Evolutionary conservation across 2,797 vertebrate genomes (phyloP).

Genomic region (Crax fasciolata): DNA sequence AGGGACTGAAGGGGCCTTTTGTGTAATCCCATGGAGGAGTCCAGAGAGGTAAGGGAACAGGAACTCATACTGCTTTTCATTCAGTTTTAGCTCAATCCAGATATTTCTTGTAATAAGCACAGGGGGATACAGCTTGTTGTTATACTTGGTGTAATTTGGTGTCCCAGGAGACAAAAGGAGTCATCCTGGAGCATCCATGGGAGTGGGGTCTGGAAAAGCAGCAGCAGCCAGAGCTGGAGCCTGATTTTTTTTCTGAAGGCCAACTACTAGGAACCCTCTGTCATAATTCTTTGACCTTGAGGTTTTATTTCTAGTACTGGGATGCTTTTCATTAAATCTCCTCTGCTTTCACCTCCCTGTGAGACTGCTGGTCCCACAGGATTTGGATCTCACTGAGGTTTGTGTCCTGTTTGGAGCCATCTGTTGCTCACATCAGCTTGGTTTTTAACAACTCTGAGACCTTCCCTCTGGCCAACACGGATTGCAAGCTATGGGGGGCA

Average conservation of each 20-base stretch:
- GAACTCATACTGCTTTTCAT: background rate
- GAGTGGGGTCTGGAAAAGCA: background rate
- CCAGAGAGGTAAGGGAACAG: background rate
- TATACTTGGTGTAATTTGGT: rapidly evolving
- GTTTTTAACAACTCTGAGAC: background rate
- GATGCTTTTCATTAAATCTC: background rate
- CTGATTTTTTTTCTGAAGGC: background rate
- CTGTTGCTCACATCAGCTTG: background rate
- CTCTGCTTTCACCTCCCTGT: background rate
- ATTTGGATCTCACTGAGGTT: background rate
- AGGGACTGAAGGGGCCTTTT: background rate
- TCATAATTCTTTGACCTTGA: background rate
- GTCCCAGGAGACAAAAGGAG: background rate
- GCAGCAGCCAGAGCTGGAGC: background rate
- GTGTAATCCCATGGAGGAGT: background rate
- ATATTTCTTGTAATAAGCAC: background rate
- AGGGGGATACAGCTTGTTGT: background rate
- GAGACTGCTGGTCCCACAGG: background rate
- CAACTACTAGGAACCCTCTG: background rate
- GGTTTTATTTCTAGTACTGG: background rate
- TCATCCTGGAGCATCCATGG: background rate
- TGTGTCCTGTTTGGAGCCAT: background rate
- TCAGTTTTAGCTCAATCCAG: background rate
- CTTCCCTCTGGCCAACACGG: background rate
- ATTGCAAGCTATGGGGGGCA: background rate